A percentile compares a stretch with the other conserved stretches of the same genome.
These are phyloP conservation scores for Sitodiplosis mosellana DNA, from an alignment of 1,140 invertebrate species.

Conservation along the genomic window DNA sequence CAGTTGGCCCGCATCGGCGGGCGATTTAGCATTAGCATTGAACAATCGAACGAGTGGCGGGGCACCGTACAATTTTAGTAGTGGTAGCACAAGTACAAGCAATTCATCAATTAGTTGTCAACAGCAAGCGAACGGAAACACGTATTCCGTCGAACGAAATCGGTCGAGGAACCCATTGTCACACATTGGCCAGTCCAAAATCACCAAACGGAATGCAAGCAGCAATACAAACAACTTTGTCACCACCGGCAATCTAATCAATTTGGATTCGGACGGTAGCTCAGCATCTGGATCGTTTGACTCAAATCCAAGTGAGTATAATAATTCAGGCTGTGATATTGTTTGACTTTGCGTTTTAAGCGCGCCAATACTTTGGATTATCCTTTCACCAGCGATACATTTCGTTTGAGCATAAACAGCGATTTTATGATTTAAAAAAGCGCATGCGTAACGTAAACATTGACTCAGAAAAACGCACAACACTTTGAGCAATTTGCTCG, in stretches of 20 bases:
- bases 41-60: background rate
- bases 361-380: background rate
- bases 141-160: slow-evolving; percentile 2
- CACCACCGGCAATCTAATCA: background rate
- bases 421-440: too few relatives aligned
- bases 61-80: slow-evolving; percentile 1
- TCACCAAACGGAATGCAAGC: background rate
- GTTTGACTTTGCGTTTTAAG: background rate
- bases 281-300: too few relatives aligned
- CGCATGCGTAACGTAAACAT: background rate
- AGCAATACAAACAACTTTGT: background rate
- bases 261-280: background rate
- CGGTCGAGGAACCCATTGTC: slow-evolving; percentile 7
- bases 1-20: slow-evolving; percentile 2
- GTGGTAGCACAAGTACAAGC: slow-evolving; percentile 1
- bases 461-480: background rate
- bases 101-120: background rate
- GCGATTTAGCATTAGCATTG: background rate
- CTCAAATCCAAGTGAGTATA: background rate
- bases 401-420: too few relatives aligned
- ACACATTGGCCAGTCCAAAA: slow-evolving; percentile 1
- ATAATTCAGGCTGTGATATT: background rate
- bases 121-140: background rate
- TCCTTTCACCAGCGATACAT: background rate
- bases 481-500: background rate